Percentiles rank a stretch among this genome's conserved stretches.
Evolutionary conservation across 1,140 invertebrate genomes (phyloP).

Genomic region (Pachyrhynchus sulphureomaculatus): DNA sequence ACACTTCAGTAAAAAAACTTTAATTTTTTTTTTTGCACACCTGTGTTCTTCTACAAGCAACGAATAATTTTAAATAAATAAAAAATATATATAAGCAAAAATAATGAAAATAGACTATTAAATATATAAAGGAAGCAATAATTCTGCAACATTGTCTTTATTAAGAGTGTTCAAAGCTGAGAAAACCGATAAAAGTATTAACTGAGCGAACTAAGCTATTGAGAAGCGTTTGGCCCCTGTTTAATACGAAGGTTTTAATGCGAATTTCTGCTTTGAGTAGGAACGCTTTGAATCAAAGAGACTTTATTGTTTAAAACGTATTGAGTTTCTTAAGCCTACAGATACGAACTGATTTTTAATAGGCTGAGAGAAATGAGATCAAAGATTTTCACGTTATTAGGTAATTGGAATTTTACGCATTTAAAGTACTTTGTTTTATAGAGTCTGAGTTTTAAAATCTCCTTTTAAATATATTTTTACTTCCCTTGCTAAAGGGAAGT

Average conservation of each 20-base stretch:
- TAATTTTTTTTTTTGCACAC: too few relatives aligned
- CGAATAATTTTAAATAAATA: too few relatives aligned
- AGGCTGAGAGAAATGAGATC: not conserved
- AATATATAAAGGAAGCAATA: not conserved
- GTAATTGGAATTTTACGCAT: too few relatives aligned
- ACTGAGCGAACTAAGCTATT: not conserved
- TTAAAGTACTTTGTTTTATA: too few relatives aligned
- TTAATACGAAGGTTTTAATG: slow-evolving; percentile 1
- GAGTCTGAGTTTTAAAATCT: too few relatives aligned
- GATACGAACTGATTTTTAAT: not conserved
- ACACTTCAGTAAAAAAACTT: too few relatives aligned
- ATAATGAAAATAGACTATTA: too few relatives aligned
- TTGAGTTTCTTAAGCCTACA: not conserved
- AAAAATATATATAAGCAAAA: too few relatives aligned
- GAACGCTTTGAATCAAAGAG: slow-evolving; percentile 1
- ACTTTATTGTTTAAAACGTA: slow-evolving; percentile 2
- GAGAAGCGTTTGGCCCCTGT: not conserved
- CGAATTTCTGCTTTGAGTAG: not conserved
- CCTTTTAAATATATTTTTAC: too few relatives aligned
- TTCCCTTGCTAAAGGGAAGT: too few relatives aligned
- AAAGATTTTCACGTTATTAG: not conserved
- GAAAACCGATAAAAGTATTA: slow-evolving; percentile 13
- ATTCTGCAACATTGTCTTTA: not conserved
- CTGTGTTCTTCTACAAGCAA: too few relatives aligned
- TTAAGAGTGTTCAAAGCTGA: not conserved